phyloP scores from a whole-genome alignment of 2,113 vertebrate genomes.

The Chloebia gouldiae region DNA sequence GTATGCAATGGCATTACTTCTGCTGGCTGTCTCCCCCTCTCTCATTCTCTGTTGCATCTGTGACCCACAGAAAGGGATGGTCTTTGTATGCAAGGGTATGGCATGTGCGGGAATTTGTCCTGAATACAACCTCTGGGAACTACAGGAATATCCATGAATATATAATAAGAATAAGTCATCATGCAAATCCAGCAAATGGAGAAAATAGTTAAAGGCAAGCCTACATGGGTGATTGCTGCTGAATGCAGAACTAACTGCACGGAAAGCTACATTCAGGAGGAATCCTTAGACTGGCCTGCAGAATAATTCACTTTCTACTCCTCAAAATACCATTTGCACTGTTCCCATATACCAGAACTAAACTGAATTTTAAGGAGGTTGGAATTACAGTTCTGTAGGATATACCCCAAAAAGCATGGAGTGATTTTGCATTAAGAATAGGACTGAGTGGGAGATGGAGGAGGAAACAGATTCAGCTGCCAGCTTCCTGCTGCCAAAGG shows the following conservation, averaged over 20 bases:
- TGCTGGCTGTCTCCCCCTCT: not conserved
- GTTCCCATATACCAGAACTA: constrained; percentile 22
- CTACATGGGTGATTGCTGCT: not conserved
- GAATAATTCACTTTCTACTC: constrained; percentile 4
- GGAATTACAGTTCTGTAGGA: constrained; percentile 25
- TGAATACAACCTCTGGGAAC: not conserved
- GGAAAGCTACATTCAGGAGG: constrained; percentile 1
- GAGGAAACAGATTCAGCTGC: constrained; percentile 11
- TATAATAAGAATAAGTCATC: not conserved
- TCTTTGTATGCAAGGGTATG: not conserved
- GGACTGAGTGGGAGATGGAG: not conserved
- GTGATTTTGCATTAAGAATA: not conserved
- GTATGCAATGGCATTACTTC: not conserved
- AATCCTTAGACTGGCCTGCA: not conserved
- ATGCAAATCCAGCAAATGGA: not conserved
- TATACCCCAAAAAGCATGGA: constrained; percentile 16
- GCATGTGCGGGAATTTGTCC: not conserved
- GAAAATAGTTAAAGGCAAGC: not conserved
- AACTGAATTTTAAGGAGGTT: constrained; percentile 49
- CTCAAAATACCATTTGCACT: not conserved
- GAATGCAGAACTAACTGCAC: not conserved
- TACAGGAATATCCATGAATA: not conserved
- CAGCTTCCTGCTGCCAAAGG: constrained; percentile 10
- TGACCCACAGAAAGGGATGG: not conserved
- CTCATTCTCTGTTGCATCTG: not conserved